These are phyloP conservation scores for Mallateleia sp. DNA, from an alignment of 2,888 invertebrate genomes.

Conservation along the genomic window DNA sequence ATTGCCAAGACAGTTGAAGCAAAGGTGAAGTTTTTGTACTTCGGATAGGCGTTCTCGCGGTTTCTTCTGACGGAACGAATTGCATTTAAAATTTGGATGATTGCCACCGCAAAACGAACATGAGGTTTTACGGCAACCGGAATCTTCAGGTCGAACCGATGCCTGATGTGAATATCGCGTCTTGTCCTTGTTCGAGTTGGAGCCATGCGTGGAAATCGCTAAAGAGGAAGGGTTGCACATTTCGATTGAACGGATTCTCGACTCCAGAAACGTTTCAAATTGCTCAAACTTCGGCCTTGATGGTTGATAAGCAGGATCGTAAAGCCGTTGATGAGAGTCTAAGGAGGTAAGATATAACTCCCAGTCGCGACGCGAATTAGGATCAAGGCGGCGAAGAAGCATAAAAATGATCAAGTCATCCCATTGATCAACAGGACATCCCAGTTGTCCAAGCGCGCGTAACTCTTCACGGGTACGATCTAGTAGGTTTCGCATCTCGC, in stretches of 20 bases:
- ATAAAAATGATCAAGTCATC: conserved; percentile 1
- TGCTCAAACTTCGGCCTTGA: background rate
- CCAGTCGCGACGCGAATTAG: conserved; percentile 17
- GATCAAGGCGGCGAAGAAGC: background rate
- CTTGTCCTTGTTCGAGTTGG: background rate
- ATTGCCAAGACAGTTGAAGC: conserved; percentile 36
- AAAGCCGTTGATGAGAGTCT: background rate
- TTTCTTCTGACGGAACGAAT: background rate
- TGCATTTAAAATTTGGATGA: background rate
- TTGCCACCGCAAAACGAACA: background rate
- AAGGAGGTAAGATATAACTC: conserved; percentile 4
- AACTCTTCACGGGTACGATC: conserved; percentile 33
- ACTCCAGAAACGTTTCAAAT: conserved; percentile 14
- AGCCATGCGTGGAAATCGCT: no score
- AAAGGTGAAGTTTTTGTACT: background rate
- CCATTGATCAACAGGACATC: background rate
- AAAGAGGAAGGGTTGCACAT: background rate
- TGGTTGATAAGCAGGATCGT: background rate
- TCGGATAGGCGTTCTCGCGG: background rate
- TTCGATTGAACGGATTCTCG: conserved; percentile 28
- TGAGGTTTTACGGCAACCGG: no score
- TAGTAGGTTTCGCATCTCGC: conserved; percentile 41
- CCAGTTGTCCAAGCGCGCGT: conserved; percentile 31
- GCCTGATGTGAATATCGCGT: background rate
- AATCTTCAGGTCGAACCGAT: background rate